Conservation (phyloP, 2,888 invertebrate species). For the Gryllus longicercus region DNA sequence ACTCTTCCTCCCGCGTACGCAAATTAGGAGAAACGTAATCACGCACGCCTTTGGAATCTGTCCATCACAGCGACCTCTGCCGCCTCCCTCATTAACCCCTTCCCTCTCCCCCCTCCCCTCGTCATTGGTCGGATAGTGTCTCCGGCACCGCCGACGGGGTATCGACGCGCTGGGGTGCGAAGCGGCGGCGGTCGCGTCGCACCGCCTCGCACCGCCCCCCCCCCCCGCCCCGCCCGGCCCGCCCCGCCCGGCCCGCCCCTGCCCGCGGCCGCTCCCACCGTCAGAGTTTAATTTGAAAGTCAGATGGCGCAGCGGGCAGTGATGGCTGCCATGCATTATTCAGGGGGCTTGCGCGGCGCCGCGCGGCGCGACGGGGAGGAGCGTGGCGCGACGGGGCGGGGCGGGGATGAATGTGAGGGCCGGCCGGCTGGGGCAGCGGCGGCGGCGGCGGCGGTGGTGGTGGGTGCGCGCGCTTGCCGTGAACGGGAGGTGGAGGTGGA, state of each 20-base stretch:
- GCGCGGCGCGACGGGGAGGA: background rate
- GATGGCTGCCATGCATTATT: constrained; percentile 17
- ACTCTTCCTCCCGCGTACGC: no score
- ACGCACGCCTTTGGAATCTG: no score
- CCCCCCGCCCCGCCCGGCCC: background rate
- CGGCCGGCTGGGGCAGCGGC: background rate
- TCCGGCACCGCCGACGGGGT: no score
- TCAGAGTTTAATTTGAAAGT: constrained; percentile 2
- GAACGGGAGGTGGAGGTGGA: no score
- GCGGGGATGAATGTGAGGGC: background rate
- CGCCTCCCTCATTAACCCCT: no score
- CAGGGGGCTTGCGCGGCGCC: background rate
- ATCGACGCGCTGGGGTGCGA: no score
- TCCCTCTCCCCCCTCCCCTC: no score
- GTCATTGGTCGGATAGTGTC: no score
- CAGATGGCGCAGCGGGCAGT: constrained; percentile 9
- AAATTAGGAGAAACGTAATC: no score
- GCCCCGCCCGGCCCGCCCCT: background rate
- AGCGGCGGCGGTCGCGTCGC: no score
- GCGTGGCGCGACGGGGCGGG: background rate
- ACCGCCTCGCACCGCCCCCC: background rate
- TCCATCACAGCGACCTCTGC: no score
- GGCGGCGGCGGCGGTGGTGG: background rate
- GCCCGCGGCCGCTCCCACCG: background rate
- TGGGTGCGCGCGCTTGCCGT: no score